phyloP scores from a whole-genome alignment of 2,888 invertebrate species.

The Mesorhabditis spiculigera region DNA sequence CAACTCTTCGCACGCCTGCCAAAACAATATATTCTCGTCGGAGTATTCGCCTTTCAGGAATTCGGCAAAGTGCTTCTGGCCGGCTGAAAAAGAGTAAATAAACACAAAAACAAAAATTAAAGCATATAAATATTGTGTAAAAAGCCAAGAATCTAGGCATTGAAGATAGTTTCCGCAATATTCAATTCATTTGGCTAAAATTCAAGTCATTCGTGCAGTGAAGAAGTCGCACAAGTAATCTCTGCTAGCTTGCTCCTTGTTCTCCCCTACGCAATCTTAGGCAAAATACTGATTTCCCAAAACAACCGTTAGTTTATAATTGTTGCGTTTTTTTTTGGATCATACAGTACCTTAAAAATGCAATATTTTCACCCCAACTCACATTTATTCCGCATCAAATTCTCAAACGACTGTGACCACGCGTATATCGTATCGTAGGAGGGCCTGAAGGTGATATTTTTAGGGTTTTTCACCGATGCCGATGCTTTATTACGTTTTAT shows the following conservation, averaged over 20 bases:
- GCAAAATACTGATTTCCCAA: too few relatives aligned
- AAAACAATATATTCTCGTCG: constrained; percentile 57
- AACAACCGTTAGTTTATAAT: neutral
- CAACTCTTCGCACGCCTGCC: constrained; percentile 48
- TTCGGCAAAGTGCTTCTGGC: constrained; percentile 55
- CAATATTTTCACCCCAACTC: neutral
- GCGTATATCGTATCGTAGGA: constrained; percentile 54
- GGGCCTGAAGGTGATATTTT: constrained; percentile 29
- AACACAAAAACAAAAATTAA: neutral
- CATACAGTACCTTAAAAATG: too few relatives aligned
- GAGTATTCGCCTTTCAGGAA: constrained; percentile 56
- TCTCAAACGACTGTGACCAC: constrained; percentile 58
- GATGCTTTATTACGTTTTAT: too few relatives aligned
- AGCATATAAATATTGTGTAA: neutral
- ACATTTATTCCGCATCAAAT: constrained; percentile 56
- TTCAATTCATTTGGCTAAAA: too few relatives aligned
- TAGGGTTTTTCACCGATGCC: neutral
- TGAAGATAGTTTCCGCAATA: neutral
- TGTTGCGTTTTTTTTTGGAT: neutral
- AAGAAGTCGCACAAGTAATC: neutral
- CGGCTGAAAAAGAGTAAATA: constrained; percentile 65
- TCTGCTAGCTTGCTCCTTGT: neutral
- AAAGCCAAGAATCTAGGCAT: neutral
- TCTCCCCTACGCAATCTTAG: neutral
- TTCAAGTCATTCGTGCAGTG: too few relatives aligned